Conservation (phyloP, 1,140 invertebrate species). For the Dinoponera quadriceps region DNA sequence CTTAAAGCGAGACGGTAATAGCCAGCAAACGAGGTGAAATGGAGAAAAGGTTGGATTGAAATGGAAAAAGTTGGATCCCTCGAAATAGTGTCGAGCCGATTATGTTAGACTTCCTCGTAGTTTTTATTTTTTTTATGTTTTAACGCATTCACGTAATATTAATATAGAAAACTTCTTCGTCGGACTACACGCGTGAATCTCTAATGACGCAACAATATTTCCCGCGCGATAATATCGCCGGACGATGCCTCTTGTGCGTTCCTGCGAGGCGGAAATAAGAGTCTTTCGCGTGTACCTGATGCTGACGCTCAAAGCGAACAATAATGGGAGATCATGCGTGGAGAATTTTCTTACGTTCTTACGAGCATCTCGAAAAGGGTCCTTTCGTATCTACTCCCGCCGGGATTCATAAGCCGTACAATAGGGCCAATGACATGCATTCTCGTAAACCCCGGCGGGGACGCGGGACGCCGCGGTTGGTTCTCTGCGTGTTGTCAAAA, state of each 20-base stretch:
- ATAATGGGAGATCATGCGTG: slow-evolving; percentile 68
- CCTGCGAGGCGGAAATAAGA: slow-evolving; percentile 28
- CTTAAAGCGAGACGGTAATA: no score
- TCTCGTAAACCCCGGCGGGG: slow-evolving; percentile 68
- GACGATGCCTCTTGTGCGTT: slow-evolving; percentile 6
- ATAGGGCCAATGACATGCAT: slow-evolving; percentile 73
- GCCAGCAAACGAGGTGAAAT: no score
- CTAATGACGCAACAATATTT: slow-evolving; percentile 14
- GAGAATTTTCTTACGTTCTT: slow-evolving; percentile 60
- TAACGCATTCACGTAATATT: no score
- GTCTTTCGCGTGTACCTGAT: slow-evolving; percentile 15
- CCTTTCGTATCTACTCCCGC: slow-evolving; percentile 32
- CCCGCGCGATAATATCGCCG: neutral
- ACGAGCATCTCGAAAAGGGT: slow-evolving; percentile 49
- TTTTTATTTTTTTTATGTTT: no score
- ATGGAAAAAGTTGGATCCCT: no score
- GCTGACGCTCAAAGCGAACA: slow-evolving; percentile 44
- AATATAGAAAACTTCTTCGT: no score
- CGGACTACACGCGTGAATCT: neutral
- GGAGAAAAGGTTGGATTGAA: no score
- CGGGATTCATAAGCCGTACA: slow-evolving; percentile 60
- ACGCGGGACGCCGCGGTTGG: slow-evolving; percentile 50
- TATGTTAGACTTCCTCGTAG: no score
- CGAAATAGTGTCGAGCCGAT: no score
- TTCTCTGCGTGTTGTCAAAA: slow-evolving; percentile 47